Evolutionary conservation across 2,888 invertebrate genomes (phyloP).

Genomic region (Drosophila birchii): DNA sequence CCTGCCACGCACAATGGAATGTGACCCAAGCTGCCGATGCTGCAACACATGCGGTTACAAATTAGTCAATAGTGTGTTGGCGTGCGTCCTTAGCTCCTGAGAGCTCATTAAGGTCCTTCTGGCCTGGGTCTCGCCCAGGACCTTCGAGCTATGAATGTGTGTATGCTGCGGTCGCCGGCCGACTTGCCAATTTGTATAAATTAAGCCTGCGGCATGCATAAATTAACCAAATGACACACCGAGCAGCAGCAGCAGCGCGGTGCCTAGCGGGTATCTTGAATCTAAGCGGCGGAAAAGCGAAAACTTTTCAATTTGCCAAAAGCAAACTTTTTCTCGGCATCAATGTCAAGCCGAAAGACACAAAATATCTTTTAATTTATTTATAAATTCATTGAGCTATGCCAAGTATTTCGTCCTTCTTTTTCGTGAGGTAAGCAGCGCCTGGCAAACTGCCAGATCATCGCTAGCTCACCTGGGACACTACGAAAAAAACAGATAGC

Average conservation of each 20-base stretch:
- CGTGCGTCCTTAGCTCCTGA: slow-evolving; percentile 41
- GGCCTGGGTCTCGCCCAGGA: neutral
- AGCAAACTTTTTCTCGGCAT: slow-evolving; percentile 45
- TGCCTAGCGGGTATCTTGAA: slow-evolving; percentile 23
- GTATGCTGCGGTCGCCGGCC: slow-evolving; percentile 39
- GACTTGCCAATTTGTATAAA: slow-evolving; percentile 70
- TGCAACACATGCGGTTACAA: slow-evolving; percentile 72
- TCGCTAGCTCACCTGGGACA: slow-evolving; percentile 36
- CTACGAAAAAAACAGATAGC: neutral
- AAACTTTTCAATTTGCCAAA: slow-evolving; percentile 49
- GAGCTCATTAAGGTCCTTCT: slow-evolving; percentile 65
- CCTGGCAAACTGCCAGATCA: slow-evolving; percentile 56
- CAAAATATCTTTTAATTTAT: slow-evolving; percentile 74
- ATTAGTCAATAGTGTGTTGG: slow-evolving; percentile 71
- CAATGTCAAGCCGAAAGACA: slow-evolving; percentile 55
- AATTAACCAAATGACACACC: slow-evolving; percentile 46
- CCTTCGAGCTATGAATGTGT: slow-evolving; percentile 1
- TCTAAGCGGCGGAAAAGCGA: slow-evolving; percentile 30
- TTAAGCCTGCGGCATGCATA: slow-evolving; percentile 62
- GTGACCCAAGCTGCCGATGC: slow-evolving; percentile 41
- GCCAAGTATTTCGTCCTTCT: slow-evolving; percentile 15
- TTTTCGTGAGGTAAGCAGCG: neutral
- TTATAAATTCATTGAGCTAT: slow-evolving; percentile 68
- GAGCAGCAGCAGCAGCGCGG: neutral
- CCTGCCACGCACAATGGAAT: slow-evolving; percentile 56